Evolutionary conservation across 2,888 invertebrate genomes (phyloP).

Genomic region (Malacosoma neustria): DNA sequence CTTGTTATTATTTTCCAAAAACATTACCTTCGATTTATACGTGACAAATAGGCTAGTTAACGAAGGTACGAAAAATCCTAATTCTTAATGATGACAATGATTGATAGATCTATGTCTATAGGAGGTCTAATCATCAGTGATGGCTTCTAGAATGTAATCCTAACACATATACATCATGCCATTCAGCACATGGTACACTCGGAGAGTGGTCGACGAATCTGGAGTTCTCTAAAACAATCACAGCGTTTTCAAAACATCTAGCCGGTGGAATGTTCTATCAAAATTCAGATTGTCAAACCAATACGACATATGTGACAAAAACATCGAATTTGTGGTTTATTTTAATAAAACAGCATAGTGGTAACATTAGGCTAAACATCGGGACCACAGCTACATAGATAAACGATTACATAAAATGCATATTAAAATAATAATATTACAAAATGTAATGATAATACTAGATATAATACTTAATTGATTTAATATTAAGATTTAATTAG

Average conservation of each 20-base stretch:
- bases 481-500: too few species aligned
- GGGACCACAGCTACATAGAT: conserved; percentile 31
- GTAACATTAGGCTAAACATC: conserved; percentile 37
- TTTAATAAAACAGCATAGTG: conserved; percentile 46
- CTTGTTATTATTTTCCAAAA: too few species aligned
- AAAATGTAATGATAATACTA: too few species aligned
- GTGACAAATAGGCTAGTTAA: too few species aligned
- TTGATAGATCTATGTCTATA: conserved; percentile 15
- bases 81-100: conserved; percentile 12
- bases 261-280: not conserved
- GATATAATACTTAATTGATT: too few species aligned
- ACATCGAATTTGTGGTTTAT: conserved; percentile 27
- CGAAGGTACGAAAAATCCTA: too few species aligned
- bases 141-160: conserved; percentile 15
- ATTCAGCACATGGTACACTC: conserved; percentile 20
- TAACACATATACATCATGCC: conserved; percentile 66
- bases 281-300: not conserved
- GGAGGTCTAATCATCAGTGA: conserved; percentile 1
- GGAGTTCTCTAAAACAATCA: not conserved
- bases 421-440: too few species aligned
- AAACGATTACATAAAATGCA: too few species aligned
- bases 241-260: too few species aligned
- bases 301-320: not conserved
- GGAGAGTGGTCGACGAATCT: conserved; percentile 7
- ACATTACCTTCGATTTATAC: too few species aligned